Conservation (phyloP, 2,797 vertebrate species). For the Poecile montanus region DNA sequence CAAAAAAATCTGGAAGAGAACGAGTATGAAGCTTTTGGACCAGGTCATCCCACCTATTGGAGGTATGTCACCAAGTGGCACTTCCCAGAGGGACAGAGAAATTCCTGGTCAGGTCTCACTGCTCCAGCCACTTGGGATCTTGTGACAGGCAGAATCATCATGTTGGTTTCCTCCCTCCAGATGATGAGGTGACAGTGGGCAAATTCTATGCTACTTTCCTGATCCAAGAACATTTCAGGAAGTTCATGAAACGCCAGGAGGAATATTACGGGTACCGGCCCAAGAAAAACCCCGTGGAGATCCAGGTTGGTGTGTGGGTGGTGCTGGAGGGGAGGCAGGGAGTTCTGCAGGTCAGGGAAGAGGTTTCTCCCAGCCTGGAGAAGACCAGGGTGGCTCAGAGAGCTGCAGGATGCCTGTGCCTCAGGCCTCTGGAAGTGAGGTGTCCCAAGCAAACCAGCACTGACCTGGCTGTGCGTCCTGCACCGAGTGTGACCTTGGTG, state of each 20-base stretch:
- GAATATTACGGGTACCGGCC: slow-evolving; percentile 96
- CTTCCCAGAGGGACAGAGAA: neutral
- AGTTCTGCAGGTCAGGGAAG: neutral
- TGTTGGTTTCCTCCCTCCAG: slow-evolving; percentile 70
- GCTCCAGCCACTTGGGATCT: neutral
- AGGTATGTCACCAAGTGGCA: slow-evolving; percentile 74
- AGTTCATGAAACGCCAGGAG: slow-evolving; percentile 96
- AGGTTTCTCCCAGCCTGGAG: neutral
- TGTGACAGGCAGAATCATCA: neutral
- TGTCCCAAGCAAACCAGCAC: neutral
- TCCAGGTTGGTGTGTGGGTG: slow-evolving; percentile 82
- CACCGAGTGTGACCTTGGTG: neutral
- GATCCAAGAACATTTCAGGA: slow-evolving; percentile 97
- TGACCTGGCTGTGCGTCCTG: neutral
- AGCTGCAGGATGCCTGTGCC: neutral
- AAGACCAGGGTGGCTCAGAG: neutral
- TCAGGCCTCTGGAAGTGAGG: neutral
- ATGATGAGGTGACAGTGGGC: slow-evolving; percentile 98
- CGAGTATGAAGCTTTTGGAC: slow-evolving; percentile 98
- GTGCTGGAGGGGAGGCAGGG: neutral
- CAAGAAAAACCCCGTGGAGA: slow-evolving; percentile 88
- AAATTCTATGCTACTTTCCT: slow-evolving; percentile 99
- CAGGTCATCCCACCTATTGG: slow-evolving; percentile 98
- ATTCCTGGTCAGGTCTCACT: neutral
- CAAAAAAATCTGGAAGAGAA: slow-evolving; percentile 98